Percentiles rank a stretch among this genome's conserved stretches.
Evolutionary conservation across 2,113 vertebrate genomes (phyloP).

Genomic region (Glaucomys volans): DNA sequence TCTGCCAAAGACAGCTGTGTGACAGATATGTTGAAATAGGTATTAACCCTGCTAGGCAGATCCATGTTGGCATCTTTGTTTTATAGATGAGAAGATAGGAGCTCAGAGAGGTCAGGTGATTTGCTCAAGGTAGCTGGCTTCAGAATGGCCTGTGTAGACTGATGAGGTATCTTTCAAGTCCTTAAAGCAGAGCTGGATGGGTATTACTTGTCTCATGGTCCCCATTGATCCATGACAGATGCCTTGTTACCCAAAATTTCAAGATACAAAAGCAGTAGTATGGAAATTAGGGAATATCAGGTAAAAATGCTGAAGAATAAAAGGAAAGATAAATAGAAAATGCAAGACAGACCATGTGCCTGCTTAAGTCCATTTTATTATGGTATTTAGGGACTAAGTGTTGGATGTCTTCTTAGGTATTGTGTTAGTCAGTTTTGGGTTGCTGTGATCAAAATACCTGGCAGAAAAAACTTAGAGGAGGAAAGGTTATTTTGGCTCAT

Average conservation of each 20-base stretch:
- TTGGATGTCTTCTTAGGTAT: background rate
- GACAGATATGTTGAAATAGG: constrained; percentile 32
- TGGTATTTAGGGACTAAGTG: background rate
- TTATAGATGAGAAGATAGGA: constrained; percentile 59
- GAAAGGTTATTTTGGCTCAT: too few relatives aligned
- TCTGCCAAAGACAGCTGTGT: constrained; percentile 55
- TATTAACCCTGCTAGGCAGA: constrained; percentile 42
- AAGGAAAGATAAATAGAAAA: background rate
- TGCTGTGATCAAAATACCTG: too few relatives aligned
- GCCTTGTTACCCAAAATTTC: background rate
- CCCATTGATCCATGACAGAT: background rate
- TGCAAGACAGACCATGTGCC: background rate
- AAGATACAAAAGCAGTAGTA: background rate
- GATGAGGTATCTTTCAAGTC: background rate
- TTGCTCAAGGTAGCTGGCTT: constrained; percentile 44
- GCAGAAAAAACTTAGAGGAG: too few relatives aligned
- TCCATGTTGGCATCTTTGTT: constrained; percentile 46
- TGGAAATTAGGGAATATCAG: background rate
- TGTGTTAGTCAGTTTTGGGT: too few relatives aligned
- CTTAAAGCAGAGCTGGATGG: background rate
- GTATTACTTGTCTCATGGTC: background rate
- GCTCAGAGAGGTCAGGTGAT: constrained; percentile 35
- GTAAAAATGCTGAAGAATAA: background rate
- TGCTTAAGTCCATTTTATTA: background rate
- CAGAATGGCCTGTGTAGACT: background rate